These are phyloP conservation scores for Leiothrix lutea DNA, from an alignment of 2,113 vertebrate species.

Conservation along the genomic window DNA sequence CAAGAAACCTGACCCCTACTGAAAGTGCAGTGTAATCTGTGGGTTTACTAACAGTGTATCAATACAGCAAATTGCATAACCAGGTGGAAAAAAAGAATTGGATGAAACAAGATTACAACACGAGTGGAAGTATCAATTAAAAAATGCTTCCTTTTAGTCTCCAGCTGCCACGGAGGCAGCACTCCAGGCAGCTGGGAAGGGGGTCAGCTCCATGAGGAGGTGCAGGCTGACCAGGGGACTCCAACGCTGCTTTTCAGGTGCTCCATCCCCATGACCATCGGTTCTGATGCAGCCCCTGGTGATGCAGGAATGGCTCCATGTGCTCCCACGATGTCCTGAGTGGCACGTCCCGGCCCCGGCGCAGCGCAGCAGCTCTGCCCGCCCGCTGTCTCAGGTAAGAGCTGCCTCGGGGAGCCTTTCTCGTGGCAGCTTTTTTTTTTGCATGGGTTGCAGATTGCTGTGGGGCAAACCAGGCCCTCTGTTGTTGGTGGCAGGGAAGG, in stretches of 20 bases:
- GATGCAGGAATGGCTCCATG: slow-evolving; percentile 78
- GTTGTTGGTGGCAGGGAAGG: neutral
- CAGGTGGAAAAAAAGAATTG: neutral
- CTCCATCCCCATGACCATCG: slow-evolving; percentile 53
- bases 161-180: neutral
- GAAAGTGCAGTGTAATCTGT: neutral
- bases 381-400: slow-evolving; percentile 72
- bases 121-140: neutral
- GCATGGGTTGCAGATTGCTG: neutral
- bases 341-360: slow-evolving; percentile 42
- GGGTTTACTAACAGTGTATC: neutral
- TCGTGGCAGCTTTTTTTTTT: neutral
- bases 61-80: neutral
- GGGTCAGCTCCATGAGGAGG: neutral
- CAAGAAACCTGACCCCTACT: neutral
- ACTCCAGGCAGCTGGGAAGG: neutral
- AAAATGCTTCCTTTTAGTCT: neutral
- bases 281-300: slow-evolving; percentile 78
- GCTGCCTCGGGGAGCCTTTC: neutral
- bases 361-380: slow-evolving; percentile 34
- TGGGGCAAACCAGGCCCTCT: neutral
- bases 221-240: neutral
- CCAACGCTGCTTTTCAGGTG: slow-evolving; percentile 53
- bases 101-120: neutral
- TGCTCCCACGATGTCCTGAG: slow-evolving; percentile 74